phyloP scores from a whole-genome alignment of 2,113 vertebrate species.

The Mustelus asterias region DNA sequence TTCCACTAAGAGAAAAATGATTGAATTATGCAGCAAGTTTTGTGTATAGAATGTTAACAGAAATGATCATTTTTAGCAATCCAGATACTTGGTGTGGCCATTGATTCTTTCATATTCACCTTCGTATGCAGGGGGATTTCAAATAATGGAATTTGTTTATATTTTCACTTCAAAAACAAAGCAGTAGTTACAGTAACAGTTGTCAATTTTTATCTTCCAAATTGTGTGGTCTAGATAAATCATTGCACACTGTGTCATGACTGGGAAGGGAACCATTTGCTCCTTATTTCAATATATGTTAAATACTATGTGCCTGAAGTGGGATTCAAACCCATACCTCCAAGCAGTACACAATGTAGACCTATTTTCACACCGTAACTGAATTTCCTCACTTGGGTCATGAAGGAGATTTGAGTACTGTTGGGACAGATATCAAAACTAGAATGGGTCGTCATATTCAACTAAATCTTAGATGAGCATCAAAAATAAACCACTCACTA shows the following conservation, averaged over 20 bases:
- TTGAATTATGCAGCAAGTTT: background rate
- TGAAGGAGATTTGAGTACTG: background rate
- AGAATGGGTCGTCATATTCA: background rate
- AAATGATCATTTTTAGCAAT: background rate
- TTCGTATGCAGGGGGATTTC: background rate
- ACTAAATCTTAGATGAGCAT: background rate
- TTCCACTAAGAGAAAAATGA: background rate
- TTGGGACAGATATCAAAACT: background rate
- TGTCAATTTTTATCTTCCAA: background rate
- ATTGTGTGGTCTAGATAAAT: background rate
- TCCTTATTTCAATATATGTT: background rate
- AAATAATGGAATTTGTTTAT: background rate
- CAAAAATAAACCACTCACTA: background rate
- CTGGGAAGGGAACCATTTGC: background rate
- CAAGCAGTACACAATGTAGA: no score
- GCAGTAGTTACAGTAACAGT: background rate
- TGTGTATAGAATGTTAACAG: background rate
- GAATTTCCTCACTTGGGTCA: background rate
- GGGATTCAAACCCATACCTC: no score
- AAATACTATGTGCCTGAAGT: no score
- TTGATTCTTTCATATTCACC: background rate
- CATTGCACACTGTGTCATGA: background rate
- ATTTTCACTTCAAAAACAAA: background rate
- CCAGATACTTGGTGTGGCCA: background rate
- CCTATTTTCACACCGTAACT: background rate